Conservation (phyloP, 2,113 vertebrate species). For the Lamprotornis superbus region DNA sequence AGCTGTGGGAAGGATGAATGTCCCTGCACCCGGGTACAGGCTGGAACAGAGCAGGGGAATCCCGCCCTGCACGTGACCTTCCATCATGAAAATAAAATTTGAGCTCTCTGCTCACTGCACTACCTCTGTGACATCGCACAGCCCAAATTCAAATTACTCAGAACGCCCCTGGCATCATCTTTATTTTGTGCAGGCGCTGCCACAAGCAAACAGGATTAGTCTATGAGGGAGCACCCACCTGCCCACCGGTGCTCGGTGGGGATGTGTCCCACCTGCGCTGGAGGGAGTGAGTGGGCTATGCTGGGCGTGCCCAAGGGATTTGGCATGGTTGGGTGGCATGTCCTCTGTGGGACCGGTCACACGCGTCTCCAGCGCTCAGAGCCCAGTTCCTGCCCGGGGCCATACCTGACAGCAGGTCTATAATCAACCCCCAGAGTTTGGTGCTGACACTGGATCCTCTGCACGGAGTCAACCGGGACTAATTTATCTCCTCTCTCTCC, state of each 20-base stretch:
- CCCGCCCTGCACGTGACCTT: not conserved
- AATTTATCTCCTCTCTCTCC: constrained; percentile 87
- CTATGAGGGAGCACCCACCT: rapidly evolving
- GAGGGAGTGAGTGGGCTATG: not conserved
- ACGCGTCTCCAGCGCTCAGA: rapidly evolving
- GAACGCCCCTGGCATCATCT: rapidly evolving
- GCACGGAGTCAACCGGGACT: constrained; percentile 86
- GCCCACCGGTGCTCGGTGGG: rapidly evolving
- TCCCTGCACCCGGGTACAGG: not conserved
- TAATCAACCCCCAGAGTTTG: constrained; percentile 88
- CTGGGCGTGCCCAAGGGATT: not conserved
- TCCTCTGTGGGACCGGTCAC: not conserved
- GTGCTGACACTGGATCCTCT: constrained; percentile 83
- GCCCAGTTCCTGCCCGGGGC: not conserved
- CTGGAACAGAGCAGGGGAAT: not conserved
- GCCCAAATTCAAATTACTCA: not conserved
- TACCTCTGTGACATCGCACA: rapidly evolving
- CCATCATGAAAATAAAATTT: not conserved
- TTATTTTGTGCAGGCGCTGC: not conserved
- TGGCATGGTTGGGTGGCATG: not conserved
- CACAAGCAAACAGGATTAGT: not conserved
- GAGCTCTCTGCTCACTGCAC: not conserved
- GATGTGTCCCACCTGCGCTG: not conserved
- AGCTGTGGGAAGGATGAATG: not conserved
- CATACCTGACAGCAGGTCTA: constrained; percentile 82